A percentile compares a stretch with the other conserved stretches of the same genome.
These are phyloP conservation scores for Ceratina australensis DNA, from an alignment of 1,140 invertebrate species.

Conservation along the genomic window DNA sequence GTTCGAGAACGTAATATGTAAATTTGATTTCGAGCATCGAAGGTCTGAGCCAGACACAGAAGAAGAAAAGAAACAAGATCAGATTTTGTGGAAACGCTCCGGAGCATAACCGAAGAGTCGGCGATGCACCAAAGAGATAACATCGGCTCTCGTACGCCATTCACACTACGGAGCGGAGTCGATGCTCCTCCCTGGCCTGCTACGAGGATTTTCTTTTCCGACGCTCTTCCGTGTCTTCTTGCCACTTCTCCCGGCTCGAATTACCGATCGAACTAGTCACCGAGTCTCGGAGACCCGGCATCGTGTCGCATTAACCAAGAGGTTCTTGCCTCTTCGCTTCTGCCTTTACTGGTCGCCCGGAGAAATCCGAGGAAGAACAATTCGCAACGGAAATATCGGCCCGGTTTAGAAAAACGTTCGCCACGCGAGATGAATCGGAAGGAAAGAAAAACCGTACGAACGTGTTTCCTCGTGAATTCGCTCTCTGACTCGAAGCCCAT, in stretches of 20 bases:
- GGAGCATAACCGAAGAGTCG: background rate
- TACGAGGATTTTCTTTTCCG: slow-evolving; percentile 65
- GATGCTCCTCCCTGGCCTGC: slow-evolving; percentile 60
- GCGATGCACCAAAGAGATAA: slow-evolving; percentile 46
- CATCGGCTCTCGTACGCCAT: slow-evolving; percentile 67
- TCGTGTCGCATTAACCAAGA: slow-evolving; percentile 45
- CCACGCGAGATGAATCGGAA: background rate
- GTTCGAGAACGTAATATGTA: too few species aligned
- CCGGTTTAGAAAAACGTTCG: background rate
- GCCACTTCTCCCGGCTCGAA: slow-evolving; percentile 64
- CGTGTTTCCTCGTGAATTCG: background rate
- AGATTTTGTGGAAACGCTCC: slow-evolving; percentile 16
- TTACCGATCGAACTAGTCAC: slow-evolving; percentile 65
- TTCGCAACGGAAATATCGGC: slow-evolving; percentile 17
- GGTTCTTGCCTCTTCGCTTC: slow-evolving; percentile 4
- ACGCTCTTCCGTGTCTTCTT: slow-evolving; percentile 70
- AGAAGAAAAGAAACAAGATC: background rate
- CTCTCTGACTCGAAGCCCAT: background rate
- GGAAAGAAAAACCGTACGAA: background rate
- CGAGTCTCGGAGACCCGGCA: slow-evolving; percentile 60
- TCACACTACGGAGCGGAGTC: slow-evolving; percentile 59
- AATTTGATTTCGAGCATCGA: too few species aligned
- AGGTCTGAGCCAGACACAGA: too few species aligned
- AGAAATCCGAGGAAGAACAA: slow-evolving; percentile 21
- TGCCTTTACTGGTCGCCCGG: slow-evolving; percentile 3